Conservation (phyloP, 2,113 vertebrate genomes). For the Alligator sinensis region DNA sequence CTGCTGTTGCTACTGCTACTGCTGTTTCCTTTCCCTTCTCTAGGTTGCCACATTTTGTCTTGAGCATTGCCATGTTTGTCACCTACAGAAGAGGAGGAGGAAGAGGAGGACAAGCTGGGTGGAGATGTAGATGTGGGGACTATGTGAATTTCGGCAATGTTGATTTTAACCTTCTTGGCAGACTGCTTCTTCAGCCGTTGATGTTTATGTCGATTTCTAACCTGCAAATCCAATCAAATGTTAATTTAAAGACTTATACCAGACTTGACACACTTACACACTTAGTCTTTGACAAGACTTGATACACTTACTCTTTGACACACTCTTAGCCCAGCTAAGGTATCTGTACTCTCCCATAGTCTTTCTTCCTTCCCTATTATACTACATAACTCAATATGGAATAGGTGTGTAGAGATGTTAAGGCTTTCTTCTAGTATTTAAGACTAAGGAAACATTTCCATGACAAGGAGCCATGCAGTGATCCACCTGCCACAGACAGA, state of each 20-base stretch:
- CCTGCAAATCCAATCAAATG: slow-evolving; percentile 36
- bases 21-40: background rate
- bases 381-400: no score
- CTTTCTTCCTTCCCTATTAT: no score
- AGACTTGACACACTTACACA: background rate
- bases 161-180: background rate
- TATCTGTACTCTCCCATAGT: no score
- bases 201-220: background rate
- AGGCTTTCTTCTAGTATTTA: no score
- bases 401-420: no score
- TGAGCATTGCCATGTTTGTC: background rate
- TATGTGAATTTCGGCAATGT: background rate
- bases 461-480: no score
- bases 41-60: background rate
- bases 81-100: background rate
- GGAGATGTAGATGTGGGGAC: background rate
- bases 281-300: no score
- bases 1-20: background rate
- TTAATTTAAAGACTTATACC: background rate
- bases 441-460: no score
- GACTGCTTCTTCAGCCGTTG: slow-evolving; percentile 1
- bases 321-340: no score
- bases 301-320: no score
- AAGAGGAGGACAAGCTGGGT: slow-evolving; percentile 38
- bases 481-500: no score